A percentile compares a stretch with the other conserved stretches of the same genome.
Evolutionary conservation across 2,113 vertebrate genomes (phyloP).

Genomic region (Cyanoderma ruficeps): DNA sequence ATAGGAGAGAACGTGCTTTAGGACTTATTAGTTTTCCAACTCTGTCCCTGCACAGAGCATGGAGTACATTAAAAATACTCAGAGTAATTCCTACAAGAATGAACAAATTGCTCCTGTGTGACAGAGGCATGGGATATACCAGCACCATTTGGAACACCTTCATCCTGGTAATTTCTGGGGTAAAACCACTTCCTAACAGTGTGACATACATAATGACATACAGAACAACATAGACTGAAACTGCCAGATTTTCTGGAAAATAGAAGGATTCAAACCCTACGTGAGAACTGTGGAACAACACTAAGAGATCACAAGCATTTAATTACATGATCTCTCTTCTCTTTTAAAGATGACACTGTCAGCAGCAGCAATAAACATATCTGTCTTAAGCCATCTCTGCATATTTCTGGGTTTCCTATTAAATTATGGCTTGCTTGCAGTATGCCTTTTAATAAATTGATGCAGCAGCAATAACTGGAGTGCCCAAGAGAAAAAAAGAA

Average conservation of each 20-base stretch:
- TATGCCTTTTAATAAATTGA: neutral
- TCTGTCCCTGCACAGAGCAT: neutral
- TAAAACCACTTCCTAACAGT: neutral
- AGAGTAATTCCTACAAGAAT: neutral
- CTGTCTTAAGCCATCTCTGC: neutral
- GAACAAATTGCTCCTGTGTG: neutral
- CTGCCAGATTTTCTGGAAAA: neutral
- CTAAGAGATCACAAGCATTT: neutral
- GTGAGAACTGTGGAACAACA: neutral
- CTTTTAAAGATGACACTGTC: neutral
- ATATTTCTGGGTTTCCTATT: neutral
- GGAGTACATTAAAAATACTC: neutral
- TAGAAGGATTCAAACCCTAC: neutral
- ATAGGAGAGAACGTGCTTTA: neutral
- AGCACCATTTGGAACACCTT: neutral
- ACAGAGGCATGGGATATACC: neutral
- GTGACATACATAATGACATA: neutral
- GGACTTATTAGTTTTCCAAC: neutral
- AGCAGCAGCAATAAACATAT: neutral
- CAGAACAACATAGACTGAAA: neutral
- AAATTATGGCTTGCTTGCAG: neutral
- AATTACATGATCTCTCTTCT: neutral
- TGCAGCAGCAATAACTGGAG: neutral
- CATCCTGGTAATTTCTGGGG: neutral
- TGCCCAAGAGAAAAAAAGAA: neutral